phyloP scores from a whole-genome alignment of 2,113 vertebrate genomes.

The Corydoras maculifer region DNA sequence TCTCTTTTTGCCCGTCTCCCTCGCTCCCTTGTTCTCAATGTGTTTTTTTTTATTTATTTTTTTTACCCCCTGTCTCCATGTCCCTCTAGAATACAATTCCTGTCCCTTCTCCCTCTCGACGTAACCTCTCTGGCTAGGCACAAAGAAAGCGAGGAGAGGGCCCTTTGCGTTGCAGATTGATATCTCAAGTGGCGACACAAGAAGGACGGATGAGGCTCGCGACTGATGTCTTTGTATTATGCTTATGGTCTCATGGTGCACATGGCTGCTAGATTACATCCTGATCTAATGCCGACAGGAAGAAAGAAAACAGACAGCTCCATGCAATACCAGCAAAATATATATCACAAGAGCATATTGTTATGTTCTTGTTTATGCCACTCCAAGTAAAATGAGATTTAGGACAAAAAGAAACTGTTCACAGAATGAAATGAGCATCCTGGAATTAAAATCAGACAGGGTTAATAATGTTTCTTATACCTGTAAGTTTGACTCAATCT shows the following conservation, averaged over 20 bases:
- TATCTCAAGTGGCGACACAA: constrained; percentile 52
- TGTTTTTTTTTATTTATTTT: constrained; percentile 31
- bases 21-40: constrained; percentile 31
- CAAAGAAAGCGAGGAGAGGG: constrained; percentile 47
- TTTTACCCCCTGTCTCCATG: constrained; percentile 27
- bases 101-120: constrained; percentile 39
- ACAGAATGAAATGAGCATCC: neutral
- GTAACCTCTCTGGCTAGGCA: constrained; percentile 43
- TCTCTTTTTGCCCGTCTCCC: constrained; percentile 44
- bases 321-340: constrained; percentile 10
- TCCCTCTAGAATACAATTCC: constrained; percentile 39
- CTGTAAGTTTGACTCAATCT: no score
- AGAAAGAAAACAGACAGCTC: constrained; percentile 19
- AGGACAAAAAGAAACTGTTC: neutral
- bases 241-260: constrained; percentile 43
- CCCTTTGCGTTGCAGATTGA: constrained; percentile 51
- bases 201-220: constrained; percentile 40
- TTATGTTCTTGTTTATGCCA: neutral
- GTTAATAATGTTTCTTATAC: no score
- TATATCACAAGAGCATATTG: neutral
- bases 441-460: no score
- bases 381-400: constrained; percentile 11
- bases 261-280: constrained; percentile 38
- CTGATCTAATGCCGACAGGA: constrained; percentile 41
- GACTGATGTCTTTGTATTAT: constrained; percentile 43